Conservation (phyloP, 2,797 vertebrate genomes). For the Percopsis omiscomaycus region DNA sequence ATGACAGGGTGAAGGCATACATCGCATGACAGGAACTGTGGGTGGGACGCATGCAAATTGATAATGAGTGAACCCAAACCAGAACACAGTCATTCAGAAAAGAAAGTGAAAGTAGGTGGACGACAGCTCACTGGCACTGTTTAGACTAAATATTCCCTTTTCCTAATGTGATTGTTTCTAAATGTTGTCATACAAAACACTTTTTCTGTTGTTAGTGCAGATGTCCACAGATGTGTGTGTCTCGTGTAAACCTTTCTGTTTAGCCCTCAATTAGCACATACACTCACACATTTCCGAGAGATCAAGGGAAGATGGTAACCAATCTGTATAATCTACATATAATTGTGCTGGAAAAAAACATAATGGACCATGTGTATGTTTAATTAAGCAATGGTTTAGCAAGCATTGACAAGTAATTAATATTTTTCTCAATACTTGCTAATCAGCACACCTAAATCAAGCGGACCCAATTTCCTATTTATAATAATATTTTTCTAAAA, state of each 20-base stretch:
- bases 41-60: slow-evolving; percentile 63
- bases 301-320: slow-evolving; percentile 5
- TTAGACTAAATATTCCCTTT: too few species aligned
- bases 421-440: too few species aligned
- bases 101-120: too few species aligned
- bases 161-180: too few species aligned
- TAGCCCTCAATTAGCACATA: slow-evolving; percentile 1
- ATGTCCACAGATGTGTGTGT: not conserved
- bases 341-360: too few species aligned
- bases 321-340: not conserved
- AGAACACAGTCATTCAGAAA: not conserved
- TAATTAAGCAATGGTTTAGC: not conserved
- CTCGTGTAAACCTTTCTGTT: not conserved
- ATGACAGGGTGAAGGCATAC: slow-evolving; percentile 70
- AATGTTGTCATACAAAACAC: too few species aligned
- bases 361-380: not conserved
- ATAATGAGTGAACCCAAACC: slow-evolving; percentile 38
- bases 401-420: not conserved
- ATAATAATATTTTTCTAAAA: too few species aligned
- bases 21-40: slow-evolving; percentile 50
- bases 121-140: too few species aligned
- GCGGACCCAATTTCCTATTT: too few species aligned
- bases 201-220: not conserved
- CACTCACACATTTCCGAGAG: slow-evolving; percentile 8
- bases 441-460: too few species aligned